Conservation (phyloP, 2,888 invertebrate species). For the Metopia argyrocephala region DNA sequence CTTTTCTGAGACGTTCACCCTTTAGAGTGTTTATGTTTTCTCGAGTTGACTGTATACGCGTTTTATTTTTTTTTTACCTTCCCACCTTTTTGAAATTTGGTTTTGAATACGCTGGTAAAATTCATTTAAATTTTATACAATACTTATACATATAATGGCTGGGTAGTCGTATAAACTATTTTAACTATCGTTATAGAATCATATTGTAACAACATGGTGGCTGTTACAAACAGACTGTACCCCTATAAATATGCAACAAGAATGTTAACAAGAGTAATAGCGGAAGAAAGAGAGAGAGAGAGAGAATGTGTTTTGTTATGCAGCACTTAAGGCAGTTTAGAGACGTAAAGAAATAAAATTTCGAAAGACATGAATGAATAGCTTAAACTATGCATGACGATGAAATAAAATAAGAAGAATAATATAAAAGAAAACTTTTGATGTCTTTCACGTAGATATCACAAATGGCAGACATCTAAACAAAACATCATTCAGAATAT, state of each 20-base stretch:
- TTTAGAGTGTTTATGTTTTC: too few species aligned
- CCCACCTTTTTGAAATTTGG: too few species aligned
- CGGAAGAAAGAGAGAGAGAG: background rate
- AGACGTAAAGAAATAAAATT: background rate
- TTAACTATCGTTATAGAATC: background rate
- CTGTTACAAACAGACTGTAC: background rate
- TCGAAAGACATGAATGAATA: background rate
- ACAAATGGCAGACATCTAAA: conserved; percentile 15
- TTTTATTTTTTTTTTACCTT: too few species aligned
- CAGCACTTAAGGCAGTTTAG: conserved; percentile 40
- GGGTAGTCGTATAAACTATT: background rate
- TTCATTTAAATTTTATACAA: too few species aligned
- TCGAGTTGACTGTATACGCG: too few species aligned
- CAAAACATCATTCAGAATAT: background rate
- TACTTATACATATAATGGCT: too few species aligned
- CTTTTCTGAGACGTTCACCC: too few species aligned
- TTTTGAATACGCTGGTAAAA: too few species aligned
- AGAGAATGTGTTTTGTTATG: background rate
- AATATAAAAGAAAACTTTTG: conserved; percentile 15
- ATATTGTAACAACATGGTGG: background rate
- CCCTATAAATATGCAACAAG: background rate
- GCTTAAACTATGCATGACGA: conserved; percentile 31
- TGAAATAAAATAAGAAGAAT: background rate
- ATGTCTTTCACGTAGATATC: conserved; percentile 53
- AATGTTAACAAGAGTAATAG: background rate